A percentile compares a stretch with the other conserved stretches of the same genome.
phyloP scores from a whole-genome alignment of 1,140 invertebrate genomes.

The Hylaeus anthracinus region DNA sequence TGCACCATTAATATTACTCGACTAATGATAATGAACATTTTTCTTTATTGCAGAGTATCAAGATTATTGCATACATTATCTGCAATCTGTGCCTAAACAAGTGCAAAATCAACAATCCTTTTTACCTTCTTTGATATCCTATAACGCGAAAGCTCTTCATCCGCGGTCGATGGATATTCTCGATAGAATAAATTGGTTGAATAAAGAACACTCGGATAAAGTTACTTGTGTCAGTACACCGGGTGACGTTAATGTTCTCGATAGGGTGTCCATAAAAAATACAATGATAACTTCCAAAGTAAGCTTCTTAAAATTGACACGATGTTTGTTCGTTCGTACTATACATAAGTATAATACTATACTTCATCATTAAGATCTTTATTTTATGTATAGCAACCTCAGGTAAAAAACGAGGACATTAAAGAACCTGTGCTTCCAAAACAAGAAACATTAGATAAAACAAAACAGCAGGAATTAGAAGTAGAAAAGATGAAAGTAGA shows the following conservation, averaged over 20 bases:
- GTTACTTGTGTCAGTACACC: conserved; percentile 35
- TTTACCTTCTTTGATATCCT: conserved; percentile 80
- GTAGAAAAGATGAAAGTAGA: conserved; percentile 70
- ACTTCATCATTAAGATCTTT: neutral
- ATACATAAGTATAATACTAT: neutral
- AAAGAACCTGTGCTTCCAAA: conserved; percentile 10
- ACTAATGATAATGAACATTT: conserved; percentile 13
- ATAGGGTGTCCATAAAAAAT: conserved; percentile 61
- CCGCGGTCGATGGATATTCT: conserved; percentile 66
- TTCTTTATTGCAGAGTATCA: conserved; percentile 76
- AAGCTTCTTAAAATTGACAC: conserved; percentile 9
- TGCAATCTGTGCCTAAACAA: conserved; percentile 81
- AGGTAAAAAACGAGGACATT: conserved; percentile 13
- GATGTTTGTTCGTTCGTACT: neutral
- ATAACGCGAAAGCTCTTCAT: conserved; percentile 72
- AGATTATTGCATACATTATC: conserved; percentile 79
- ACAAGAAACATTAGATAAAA: conserved; percentile 34
- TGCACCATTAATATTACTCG: conserved; percentile 3
- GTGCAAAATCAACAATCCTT: conserved; percentile 73
- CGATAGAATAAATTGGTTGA: conserved; percentile 75
- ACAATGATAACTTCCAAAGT: conserved; percentile 52
- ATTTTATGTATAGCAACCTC: conserved; percentile 48
- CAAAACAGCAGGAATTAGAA: conserved; percentile 52
- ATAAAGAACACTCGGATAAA: conserved; percentile 60
- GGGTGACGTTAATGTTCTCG: conserved; percentile 45